Base-by-base conservation (phyloP, 2,888 invertebrate species). In the Thumatha senex region DNA sequence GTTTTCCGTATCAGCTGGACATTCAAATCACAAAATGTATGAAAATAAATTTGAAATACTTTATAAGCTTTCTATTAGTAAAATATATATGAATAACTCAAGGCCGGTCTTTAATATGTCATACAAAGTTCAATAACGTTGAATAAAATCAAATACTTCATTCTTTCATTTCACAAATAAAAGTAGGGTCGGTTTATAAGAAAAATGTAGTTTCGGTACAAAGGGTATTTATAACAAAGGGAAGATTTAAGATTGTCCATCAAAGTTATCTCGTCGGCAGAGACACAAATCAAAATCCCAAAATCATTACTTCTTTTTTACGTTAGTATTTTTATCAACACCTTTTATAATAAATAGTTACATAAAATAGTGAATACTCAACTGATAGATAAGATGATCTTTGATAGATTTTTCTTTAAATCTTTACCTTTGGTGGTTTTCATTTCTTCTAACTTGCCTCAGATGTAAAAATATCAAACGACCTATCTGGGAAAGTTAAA, bases 241-340 rank as follows among this genome's bases (percentile, higher is more conserved):
- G 63, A 54, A 68, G 70, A 70, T 68, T 66, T 67, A 58, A 70
- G 68, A 70, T 70, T 58, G 61, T 63, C 54, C 57, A 52, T 68
- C 63, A 63, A 63, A 61, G 61, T 59, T 70, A 70, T 66, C 70
- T 56, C 38, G 35, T 24, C 35, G 13, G 42, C 8, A 46, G 58
- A 56, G 60, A 67, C 64, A 58, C 42, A 10, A 29, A 14, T 36
- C 44, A 49, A 5, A 44, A 43, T 47, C 47, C n/a, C 51, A n/a
- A 40, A 13, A 13, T 18, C 8, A 11, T 9, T n/a, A 31, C 31
- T 8, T 31, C 3, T 11, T 31, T 31, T 24, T 24, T 2, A 4
- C 18, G 5, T 24, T 24, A 2, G 18, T 24, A 5, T 24, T 24
- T 24, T 24, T 24, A 5, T 24, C 18, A 24, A 4, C 18, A 24